Base-by-base conservation (phyloP, 2,797 vertebrate species). In the Hylomyscus alleni region DNA sequence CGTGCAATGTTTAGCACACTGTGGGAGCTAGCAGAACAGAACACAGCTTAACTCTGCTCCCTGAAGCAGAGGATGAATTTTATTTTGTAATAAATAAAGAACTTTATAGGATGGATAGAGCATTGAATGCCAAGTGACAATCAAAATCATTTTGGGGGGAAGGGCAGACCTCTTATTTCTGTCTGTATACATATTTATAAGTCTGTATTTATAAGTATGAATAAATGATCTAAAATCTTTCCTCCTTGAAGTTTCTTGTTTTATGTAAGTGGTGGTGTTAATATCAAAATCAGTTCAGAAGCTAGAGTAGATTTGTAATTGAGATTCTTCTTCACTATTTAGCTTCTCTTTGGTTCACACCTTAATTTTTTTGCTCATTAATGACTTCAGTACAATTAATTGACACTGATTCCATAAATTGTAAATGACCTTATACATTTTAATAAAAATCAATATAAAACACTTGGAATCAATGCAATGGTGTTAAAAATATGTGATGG, bases 211-310 rank as follows among this genome's bases (percentile, higher is more conserved):
- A 54, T 83, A 89, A 77, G 56, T 78, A 65, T 44, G 37, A 65
- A 37, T 50, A 60, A 47, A 86, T 75, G 52, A 56, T 50, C 24
- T 12, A 84, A 75, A 54, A 14, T 14, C 91, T 34, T 92, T 86
- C 58, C 19, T 44, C 58, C 82, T 80, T 81, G 3, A 65, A 62
- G 2, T 37, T 92, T 84, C 56, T 92, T 90, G 14, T 81, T 81
- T 77, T 72, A 15, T 75, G 56, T 34, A 47, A 69, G 3, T 83
- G 37, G 31, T 86, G 47, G 73, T 85, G 54, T 2, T 90, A 77
- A 83, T 83, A 91, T 65, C 69, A 78, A 94, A 96, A 73, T 89
- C 4, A 88, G 58, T 84, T 93, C 24, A 69, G 26, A 77, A n/a
- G 50, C 52, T 37, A 92, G 31, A 31, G 40, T 60, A 84, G 11